A percentile compares a stretch with the other conserved stretches of the same genome.
phyloP scores from a whole-genome alignment of 2,797 vertebrate species.

The Ataeniobius toweri region DNA sequence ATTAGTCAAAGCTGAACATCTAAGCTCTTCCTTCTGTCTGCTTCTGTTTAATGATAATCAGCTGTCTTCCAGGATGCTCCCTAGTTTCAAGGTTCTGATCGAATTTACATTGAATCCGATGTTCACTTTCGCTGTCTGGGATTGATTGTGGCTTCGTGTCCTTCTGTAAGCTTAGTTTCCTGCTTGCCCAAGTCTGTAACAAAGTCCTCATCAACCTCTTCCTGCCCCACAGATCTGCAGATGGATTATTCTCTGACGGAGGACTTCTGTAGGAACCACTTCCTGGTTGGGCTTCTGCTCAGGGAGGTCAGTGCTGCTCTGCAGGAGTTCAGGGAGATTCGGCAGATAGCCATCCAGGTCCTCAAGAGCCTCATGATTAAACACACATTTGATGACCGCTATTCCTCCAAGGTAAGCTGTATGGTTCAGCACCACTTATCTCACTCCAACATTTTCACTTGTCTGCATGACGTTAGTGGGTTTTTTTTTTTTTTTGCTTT shows the following conservation, averaged over 20 bases:
- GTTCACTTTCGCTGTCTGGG: slow-evolving; percentile 1
- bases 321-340: slow-evolving; percentile 92
- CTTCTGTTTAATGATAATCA: slow-evolving; percentile 7
- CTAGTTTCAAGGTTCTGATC: background rate
- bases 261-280: slow-evolving; percentile 98
- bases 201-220: slow-evolving; percentile 30
- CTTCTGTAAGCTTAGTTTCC: slow-evolving; percentile 8
- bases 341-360: slow-evolving; percentile 91
- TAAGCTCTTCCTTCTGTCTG: slow-evolving; percentile 9
- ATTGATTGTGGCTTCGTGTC: slow-evolving; percentile 14
- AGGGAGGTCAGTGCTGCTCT: slow-evolving; percentile 91
- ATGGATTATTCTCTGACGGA: slow-evolving; percentile 95
- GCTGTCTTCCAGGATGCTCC: background rate
- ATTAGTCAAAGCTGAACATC: slow-evolving; percentile 23
- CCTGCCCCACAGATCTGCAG: slow-evolving; percentile 87
- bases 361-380: slow-evolving; percentile 97
- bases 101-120: background rate
- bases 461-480: background rate
- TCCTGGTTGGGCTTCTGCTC: slow-evolving; percentile 92
- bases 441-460: background rate
- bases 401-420: slow-evolving; percentile 84
- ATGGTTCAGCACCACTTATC: background rate
- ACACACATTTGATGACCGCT: slow-evolving; percentile 95
- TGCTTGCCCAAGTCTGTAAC: slow-evolving; percentile 12
- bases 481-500: slow-evolving; percentile 61